A percentile compares a stretch with the other conserved stretches of the same genome.
These are phyloP conservation scores for Hydropsyche betteni DNA, from an alignment of 2,888 invertebrate genomes.

Conservation along the genomic window DNA sequence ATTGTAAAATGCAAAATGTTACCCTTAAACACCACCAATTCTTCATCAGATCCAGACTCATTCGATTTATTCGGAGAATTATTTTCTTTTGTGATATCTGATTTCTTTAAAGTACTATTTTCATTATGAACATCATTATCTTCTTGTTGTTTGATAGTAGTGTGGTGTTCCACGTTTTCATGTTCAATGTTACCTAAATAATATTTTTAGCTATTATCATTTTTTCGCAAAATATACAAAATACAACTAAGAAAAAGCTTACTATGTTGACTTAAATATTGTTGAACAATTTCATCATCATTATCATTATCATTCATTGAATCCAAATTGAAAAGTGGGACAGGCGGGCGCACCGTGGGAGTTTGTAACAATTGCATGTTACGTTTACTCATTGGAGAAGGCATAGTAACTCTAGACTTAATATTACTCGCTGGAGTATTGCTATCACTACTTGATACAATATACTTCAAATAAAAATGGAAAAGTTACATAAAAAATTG, in stretches of 20 bases:
- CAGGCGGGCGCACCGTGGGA: constrained; percentile 55
- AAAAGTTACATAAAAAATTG: background rate
- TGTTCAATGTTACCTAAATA: background rate
- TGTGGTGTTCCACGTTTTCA: background rate
- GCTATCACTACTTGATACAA: constrained; percentile 8
- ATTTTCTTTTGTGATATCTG: background rate
- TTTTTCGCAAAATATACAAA: background rate
- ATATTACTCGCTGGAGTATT: background rate
- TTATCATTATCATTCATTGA: constrained; percentile 52
- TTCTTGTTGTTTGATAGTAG: background rate
- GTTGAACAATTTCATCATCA: constrained; percentile 60
- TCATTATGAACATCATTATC: background rate
- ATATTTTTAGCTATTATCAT: background rate
- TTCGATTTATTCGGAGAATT: no score
- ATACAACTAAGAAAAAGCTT: background rate
- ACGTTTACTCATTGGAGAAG: constrained; percentile 64
- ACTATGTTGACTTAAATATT: constrained; percentile 59
- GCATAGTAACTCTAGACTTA: constrained; percentile 54
- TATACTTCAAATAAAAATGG: constrained; percentile 40
- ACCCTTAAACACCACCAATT: constrained; percentile 5
- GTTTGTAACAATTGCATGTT: constrained; percentile 66
- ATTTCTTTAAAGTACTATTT: background rate
- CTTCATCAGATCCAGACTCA: constrained; percentile 5
- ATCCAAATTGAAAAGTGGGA: constrained; percentile 54
- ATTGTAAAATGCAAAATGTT: background rate